phyloP scores from a whole-genome alignment of 2,113 vertebrate genomes.

The Ifrita kowaldi region DNA sequence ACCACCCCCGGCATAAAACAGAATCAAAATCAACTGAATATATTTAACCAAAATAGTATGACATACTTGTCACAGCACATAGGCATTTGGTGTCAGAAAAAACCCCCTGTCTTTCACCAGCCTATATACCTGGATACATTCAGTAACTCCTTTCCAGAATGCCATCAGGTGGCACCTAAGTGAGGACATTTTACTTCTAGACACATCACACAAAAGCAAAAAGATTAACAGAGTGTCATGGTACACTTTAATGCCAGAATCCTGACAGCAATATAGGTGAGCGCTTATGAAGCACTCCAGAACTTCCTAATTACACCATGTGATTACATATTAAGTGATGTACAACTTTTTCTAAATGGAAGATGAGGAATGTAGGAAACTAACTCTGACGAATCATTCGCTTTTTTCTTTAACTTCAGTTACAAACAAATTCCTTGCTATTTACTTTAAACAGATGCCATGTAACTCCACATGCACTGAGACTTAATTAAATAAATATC shows the following conservation, averaged over 20 bases:
- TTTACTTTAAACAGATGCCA: background rate
- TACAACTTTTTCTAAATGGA: background rate
- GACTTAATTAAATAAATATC: background rate
- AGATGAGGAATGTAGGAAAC: background rate
- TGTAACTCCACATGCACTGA: background rate
- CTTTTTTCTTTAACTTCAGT: background rate
- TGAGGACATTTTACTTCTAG: background rate
- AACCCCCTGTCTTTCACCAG: background rate
- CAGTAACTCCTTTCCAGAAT: background rate
- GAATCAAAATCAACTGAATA: background rate
- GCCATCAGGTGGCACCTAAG: background rate
- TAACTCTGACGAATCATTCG: background rate
- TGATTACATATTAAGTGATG: rapidly evolving
- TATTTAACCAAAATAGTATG: background rate
- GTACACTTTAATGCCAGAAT: background rate
- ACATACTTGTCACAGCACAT: background rate
- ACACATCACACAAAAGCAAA: background rate
- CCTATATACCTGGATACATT: background rate
- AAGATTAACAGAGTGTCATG: background rate
- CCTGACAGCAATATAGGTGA: background rate
- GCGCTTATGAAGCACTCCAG: background rate
- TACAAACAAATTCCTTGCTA: background rate
- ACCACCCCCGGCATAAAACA: background rate
- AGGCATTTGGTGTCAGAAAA: background rate
- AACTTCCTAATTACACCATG: background rate